Conservation (phyloP, 2,888 invertebrate genomes). For the Chirona hameri region DNA sequence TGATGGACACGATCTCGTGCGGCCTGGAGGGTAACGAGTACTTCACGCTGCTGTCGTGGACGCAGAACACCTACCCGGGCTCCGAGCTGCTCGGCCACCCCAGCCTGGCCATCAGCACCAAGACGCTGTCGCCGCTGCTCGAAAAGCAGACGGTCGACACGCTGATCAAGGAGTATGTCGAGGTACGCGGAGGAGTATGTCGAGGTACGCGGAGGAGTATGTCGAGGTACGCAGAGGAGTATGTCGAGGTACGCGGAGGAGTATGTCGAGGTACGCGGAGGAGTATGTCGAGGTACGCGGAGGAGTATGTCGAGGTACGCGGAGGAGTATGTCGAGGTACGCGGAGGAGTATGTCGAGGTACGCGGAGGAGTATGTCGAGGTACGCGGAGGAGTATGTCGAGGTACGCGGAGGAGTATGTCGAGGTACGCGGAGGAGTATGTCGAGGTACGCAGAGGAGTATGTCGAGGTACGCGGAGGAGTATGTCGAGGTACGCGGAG, state of each 20-base stretch:
- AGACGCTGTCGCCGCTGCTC: conserved; percentile 68
- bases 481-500: conserved; percentile 72
- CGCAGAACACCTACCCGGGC: conserved; percentile 83
- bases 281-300: conserved; percentile 76
- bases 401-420: conserved; percentile 78
- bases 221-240: conserved; percentile 74
- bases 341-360: conserved; percentile 75
- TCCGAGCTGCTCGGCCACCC: conserved; percentile 82
- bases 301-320: conserved; percentile 75
- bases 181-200: conserved; percentile 64
- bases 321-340: conserved; percentile 75
- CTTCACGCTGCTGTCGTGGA: conserved; percentile 89
- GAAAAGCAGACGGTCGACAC: conserved; percentile 67
- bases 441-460: conserved; percentile 74
- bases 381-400: conserved; percentile 77
- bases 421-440: conserved; percentile 73
- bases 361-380: conserved; percentile 75
- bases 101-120: conserved; percentile 63
- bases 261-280: conserved; percentile 72
- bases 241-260: conserved; percentile 73
- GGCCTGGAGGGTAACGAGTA: conserved; percentile 95
- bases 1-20: conserved; percentile 80
- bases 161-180: conserved; percentile 76
- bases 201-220: conserved; percentile 73
- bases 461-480: conserved; percentile 73